Evolutionary conservation across 1,140 invertebrate species (phyloP).

Genomic region (Hydropsyche tenuis): DNA sequence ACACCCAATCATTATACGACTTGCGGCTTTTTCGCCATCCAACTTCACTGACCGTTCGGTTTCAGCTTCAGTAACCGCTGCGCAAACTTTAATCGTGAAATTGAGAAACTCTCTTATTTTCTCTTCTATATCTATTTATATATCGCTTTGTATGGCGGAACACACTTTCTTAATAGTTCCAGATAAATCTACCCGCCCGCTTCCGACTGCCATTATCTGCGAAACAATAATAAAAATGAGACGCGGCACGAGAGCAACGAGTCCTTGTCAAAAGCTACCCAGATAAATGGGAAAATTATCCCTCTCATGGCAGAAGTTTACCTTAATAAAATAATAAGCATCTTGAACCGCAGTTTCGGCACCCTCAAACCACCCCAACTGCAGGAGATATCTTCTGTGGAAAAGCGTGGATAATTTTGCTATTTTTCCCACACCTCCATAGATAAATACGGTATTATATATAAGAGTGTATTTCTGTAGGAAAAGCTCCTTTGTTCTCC

Average conservation of each 20-base stretch:
- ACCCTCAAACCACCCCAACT: neutral
- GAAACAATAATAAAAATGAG: too few species aligned
- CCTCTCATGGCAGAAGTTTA: constrained; percentile 35
- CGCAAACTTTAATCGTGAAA: too few species aligned
- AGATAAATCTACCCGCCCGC: constrained; percentile 42
- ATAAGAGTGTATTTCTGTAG: constrained; percentile 7
- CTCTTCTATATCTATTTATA: too few species aligned
- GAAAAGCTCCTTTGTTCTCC: constrained; percentile 48
- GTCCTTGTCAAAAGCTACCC: neutral
- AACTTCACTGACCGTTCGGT: constrained; percentile 26
- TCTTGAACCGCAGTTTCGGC: constrained; percentile 31
- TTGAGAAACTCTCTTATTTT: too few species aligned
- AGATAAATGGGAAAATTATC: constrained; percentile 50
- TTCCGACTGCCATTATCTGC: constrained; percentile 46
- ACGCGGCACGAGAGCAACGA: too few species aligned
- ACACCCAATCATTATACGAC: constrained; percentile 31
- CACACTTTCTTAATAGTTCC: neutral
- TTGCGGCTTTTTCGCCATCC: constrained; percentile 39
- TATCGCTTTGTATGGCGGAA: too few species aligned
- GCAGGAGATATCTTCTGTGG: constrained; percentile 10
- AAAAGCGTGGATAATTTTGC: constrained; percentile 47
- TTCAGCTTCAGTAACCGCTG: neutral
- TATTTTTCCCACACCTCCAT: constrained; percentile 38
- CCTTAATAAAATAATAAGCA: constrained; percentile 51
- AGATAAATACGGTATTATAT: too few species aligned